A percentile compares a stretch with the other conserved stretches of the same genome.
Evolutionary conservation across 2,888 invertebrate genomes (phyloP).

Genomic region (Nowickia ferox): DNA sequence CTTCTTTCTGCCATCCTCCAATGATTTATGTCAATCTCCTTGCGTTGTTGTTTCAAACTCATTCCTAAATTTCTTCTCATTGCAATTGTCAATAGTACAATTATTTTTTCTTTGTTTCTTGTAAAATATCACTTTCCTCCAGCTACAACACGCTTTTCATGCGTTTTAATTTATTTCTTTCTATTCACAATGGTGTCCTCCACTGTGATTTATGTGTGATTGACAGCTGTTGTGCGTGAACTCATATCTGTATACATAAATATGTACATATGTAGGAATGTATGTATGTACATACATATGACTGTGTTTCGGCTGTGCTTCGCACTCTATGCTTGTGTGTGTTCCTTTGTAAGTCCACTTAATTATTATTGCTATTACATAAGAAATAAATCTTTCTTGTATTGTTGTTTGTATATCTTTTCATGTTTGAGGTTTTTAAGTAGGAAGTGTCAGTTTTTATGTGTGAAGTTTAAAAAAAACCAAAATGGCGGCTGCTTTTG

Average conservation of each 20-base stretch:
- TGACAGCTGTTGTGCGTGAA: slow-evolving; percentile 58
- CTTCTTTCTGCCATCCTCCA: slow-evolving; percentile 44
- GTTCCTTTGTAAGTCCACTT: not conserved
- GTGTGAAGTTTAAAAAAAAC: slow-evolving; percentile 7
- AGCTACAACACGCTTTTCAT: slow-evolving; percentile 2
- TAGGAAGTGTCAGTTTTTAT: slow-evolving; percentile 62
- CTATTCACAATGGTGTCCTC: slow-evolving; percentile 69
- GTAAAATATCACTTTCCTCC: slow-evolving; percentile 7
- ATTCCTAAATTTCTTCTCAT: slow-evolving; percentile 14
- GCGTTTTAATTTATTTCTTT: slow-evolving; percentile 24
- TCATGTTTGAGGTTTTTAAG: slow-evolving; percentile 56
- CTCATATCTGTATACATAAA: too few species aligned
- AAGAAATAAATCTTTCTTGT: too few species aligned
- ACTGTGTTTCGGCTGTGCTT: slow-evolving; percentile 25
- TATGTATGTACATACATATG: slow-evolving; percentile 7
- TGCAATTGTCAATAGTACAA: slow-evolving; percentile 42
- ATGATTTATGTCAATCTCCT: slow-evolving; percentile 58
- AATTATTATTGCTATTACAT: slow-evolving; percentile 34
- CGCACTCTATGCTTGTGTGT: slow-evolving; percentile 26
- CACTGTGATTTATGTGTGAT: slow-evolving; percentile 69
- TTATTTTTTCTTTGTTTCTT: slow-evolving; percentile 35
- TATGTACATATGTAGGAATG: too few species aligned
- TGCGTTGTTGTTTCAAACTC: slow-evolving; percentile 22
- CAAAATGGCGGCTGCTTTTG: slow-evolving; percentile 66
- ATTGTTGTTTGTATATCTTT: slow-evolving; percentile 45